phyloP scores from a whole-genome alignment of 1,140 invertebrate species.

The Drosophila micromelanica region DNA sequence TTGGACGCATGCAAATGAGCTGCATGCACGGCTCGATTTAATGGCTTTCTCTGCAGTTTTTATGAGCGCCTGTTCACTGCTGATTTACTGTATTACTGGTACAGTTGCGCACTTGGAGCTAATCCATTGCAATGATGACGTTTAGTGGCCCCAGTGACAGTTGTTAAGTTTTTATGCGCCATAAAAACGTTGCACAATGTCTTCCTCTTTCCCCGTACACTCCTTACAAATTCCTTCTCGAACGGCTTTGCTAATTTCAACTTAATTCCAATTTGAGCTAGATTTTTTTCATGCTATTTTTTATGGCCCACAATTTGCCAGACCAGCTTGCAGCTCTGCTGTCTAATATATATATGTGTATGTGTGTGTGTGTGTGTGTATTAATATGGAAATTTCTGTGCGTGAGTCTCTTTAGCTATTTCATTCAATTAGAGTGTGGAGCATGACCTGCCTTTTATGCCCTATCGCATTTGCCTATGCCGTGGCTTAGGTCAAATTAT shows the following conservation, averaged over 20 bases:
- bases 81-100: constrained; percentile 17
- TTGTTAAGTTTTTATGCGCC: constrained; percentile 72
- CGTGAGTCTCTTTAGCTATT: constrained; percentile 64
- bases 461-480: constrained; percentile 71
- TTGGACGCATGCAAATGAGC: constrained; percentile 69
- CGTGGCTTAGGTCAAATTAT: constrained; percentile 77
- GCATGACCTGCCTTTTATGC: constrained; percentile 59
- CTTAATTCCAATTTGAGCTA: constrained; percentile 68
- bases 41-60: constrained; percentile 61
- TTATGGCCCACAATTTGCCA: constrained; percentile 46
- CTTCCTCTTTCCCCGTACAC: background rate
- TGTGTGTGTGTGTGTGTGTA: constrained; percentile 26
- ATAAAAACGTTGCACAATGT: constrained; percentile 45
- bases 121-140: constrained; percentile 75
- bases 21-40: constrained; percentile 50
- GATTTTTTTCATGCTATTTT: constrained; percentile 41
- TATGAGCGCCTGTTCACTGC: constrained; percentile 29
- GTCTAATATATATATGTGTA: background rate
- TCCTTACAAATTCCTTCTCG: background rate
- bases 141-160: constrained; percentile 73
- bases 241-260: constrained; percentile 66
- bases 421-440: constrained; percentile 71
- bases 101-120: constrained; percentile 60
- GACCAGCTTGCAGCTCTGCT: constrained; percentile 15
- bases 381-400: constrained; percentile 71